Evolutionary conservation across 2,888 invertebrate genomes (phyloP).

Genomic region (Petrolisthes cinctipes): DNA sequence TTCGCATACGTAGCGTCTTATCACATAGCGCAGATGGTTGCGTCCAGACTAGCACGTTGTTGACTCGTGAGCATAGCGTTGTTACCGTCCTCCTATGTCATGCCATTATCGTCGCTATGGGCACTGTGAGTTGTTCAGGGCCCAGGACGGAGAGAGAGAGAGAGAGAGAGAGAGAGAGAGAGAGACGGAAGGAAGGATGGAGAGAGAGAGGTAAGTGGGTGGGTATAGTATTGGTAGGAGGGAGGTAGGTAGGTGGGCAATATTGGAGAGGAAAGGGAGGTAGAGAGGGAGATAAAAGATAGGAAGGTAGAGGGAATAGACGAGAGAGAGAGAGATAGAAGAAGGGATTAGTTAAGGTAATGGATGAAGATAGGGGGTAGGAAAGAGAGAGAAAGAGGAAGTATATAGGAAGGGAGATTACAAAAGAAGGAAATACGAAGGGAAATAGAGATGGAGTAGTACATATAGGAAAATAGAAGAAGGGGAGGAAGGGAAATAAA

Average conservation of each 20-base stretch:
- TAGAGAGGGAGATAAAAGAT: neutral
- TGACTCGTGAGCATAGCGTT: no score
- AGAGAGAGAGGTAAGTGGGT: conserved; percentile 21
- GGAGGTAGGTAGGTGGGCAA: neutral
- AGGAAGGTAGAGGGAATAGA: neutral
- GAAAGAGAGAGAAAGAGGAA: neutral
- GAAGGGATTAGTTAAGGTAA: neutral
- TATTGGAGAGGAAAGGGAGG: neutral
- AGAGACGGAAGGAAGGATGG: conserved; percentile 11
- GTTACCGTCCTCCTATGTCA: neutral
- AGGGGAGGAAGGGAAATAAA: neutral
- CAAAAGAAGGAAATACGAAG: neutral
- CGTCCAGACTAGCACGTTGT: no score
- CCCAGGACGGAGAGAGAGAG: conserved; percentile 12
- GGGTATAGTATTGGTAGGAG: no score
- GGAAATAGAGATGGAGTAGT: no score
- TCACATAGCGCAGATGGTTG: no score
- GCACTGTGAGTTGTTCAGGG: neutral
- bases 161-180: conserved; percentile 20
- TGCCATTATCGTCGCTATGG: neutral
- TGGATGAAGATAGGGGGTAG: no score
- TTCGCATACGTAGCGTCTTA: no score
- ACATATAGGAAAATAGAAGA: neutral
- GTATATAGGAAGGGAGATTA: neutral
- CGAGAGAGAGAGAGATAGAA: neutral